Conservation (phyloP, 92 coral and sea anemone genomes). For the Epizoanthus rinbou region DNA sequence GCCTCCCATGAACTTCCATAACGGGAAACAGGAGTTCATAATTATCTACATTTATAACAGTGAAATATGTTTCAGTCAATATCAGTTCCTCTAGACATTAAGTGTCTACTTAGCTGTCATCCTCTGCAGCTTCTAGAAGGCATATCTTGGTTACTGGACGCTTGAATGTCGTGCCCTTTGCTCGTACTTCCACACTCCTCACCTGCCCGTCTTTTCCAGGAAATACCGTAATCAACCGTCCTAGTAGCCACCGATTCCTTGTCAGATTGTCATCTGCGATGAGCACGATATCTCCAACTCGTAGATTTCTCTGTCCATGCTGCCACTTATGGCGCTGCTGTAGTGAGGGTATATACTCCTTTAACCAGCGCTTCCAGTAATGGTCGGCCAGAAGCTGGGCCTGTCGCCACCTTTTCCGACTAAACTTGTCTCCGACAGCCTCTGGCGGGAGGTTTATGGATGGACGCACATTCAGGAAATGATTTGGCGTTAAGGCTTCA, state of each 20-base stretch:
- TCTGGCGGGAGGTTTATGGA: constrained; percentile 55
- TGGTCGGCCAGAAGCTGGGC: constrained; percentile 63
- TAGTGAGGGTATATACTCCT: constrained; percentile 48
- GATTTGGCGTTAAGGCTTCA: constrained; percentile 47
- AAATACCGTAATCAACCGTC: constrained; percentile 38
- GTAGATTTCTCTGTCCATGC: no score
- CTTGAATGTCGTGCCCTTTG: constrained; percentile 34
- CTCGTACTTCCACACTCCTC: constrained; percentile 39
- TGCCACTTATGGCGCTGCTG: constrained; percentile 56
- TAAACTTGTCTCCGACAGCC: constrained; percentile 50
- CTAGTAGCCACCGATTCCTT: constrained; percentile 52
- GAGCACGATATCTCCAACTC: constrained; percentile 46
- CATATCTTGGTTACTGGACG: constrained; percentile 61
- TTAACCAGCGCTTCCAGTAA: constrained; percentile 59
- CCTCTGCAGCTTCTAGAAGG: constrained; percentile 22
- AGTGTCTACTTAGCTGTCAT: background rate
- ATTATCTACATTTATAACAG: background rate
- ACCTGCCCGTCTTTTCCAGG: constrained; percentile 50
- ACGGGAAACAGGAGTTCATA: constrained; percentile 14
- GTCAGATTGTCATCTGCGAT: constrained; percentile 56
- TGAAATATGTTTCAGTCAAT: background rate
- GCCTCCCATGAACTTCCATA: constrained; percentile 39
- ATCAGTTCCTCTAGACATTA: background rate
- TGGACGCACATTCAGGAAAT: constrained; percentile 56
- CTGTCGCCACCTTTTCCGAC: constrained; percentile 63